Conservation (phyloP, 2,888 invertebrate species). For the Microctonus aethiopoides region DNA sequence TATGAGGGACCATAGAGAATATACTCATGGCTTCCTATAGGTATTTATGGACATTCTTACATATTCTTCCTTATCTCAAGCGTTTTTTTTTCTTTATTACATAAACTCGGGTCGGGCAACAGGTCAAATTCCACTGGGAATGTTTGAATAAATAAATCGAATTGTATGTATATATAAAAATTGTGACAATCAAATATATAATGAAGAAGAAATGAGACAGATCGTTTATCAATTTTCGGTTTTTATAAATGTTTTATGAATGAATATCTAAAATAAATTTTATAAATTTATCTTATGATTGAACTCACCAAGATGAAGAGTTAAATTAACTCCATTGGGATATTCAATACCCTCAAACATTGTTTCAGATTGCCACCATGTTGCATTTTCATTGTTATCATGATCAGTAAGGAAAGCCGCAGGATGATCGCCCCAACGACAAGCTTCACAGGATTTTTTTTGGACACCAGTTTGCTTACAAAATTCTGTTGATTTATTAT, state of each 20-base stretch:
- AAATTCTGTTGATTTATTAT: conserved; percentile 79
- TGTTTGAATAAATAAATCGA: background rate
- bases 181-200: too few species aligned
- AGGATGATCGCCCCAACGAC: conserved; percentile 77
- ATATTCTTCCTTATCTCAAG: background rate
- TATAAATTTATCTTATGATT: background rate
- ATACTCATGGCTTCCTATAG: background rate
- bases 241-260: background rate
- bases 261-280: background rate
- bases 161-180: too few species aligned
- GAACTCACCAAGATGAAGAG: conserved; percentile 80
- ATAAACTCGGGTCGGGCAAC: background rate
- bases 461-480: conserved; percentile 92
- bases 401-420: conserved; percentile 87
- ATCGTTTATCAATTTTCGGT: background rate
- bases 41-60: background rate
- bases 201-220: background rate
- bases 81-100: background rate
- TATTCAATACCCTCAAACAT: conserved; percentile 94
- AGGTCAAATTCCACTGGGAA: background rate
- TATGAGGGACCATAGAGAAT: background rate
- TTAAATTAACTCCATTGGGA: conserved; percentile 92
- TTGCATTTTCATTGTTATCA: conserved; percentile 88
- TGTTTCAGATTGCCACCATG: conserved; percentile 99
- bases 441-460: conserved; percentile 83